phyloP scores from a whole-genome alignment of 2,113 vertebrate genomes.

The Motacilla alba region DNA sequence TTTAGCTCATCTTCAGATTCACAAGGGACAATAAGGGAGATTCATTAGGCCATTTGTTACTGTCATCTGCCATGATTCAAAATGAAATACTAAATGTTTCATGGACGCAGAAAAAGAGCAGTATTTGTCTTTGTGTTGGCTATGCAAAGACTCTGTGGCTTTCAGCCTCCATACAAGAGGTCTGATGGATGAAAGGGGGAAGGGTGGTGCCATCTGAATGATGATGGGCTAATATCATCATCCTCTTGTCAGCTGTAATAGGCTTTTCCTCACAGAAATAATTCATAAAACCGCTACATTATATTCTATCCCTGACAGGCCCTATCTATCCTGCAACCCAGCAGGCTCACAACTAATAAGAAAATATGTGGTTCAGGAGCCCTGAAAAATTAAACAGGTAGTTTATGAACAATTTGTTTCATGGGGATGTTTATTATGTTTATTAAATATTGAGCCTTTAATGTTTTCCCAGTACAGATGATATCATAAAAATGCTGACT shows the following conservation, averaged over 20 bases:
- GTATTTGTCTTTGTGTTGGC: slow-evolving; percentile 98
- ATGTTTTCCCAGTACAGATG: slow-evolving; percentile 78
- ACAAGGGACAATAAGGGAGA: slow-evolving; percentile 94
- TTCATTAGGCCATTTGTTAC: slow-evolving; percentile 99
- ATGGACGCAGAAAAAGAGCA: slow-evolving; percentile 96
- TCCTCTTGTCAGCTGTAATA: slow-evolving; percentile 99
- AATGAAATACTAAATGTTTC: slow-evolving; percentile 99
- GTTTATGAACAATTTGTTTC: slow-evolving; percentile 99
- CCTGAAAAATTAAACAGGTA: slow-evolving; percentile 99
- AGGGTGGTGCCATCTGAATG: slow-evolving; percentile 96
- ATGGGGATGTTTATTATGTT: slow-evolving; percentile 94
- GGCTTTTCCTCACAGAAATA: slow-evolving; percentile 99
- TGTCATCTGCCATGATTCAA: slow-evolving; percentile 94
- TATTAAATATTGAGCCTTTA: slow-evolving; percentile 89
- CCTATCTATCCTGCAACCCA: slow-evolving; percentile 98
- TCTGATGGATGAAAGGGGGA: slow-evolving; percentile 97
- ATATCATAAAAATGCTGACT: slow-evolving; percentile 85
- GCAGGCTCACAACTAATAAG: slow-evolving; percentile 99
- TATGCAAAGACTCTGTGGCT: slow-evolving; percentile 78
- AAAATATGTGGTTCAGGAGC: slow-evolving; percentile 98
- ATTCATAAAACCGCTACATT: slow-evolving; percentile 98
- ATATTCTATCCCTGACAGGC: slow-evolving; percentile 95
- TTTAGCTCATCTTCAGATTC: slow-evolving; percentile 87
- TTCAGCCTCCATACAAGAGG: slow-evolving; percentile 82
- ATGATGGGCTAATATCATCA: slow-evolving; percentile 99